These are phyloP conservation scores for Orthonychiurus folsomi DNA, from an alignment of 2,888 invertebrate species.

Conservation along the genomic window DNA sequence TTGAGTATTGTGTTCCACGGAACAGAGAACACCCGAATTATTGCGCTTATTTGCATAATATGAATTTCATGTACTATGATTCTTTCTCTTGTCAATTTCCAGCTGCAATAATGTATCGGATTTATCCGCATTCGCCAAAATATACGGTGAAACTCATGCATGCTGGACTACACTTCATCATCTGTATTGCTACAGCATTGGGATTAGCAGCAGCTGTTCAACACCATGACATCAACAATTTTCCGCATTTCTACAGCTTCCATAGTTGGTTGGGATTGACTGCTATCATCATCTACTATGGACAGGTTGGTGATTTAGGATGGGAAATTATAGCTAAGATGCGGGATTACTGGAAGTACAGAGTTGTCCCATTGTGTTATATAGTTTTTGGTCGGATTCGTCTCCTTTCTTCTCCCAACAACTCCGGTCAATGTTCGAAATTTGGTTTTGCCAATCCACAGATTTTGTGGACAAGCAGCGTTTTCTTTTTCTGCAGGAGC, in stretches of 20 bases:
- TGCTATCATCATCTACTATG: conserved; percentile 34
- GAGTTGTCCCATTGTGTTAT: conserved; percentile 10
- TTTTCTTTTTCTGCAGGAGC: conserved; percentile 30
- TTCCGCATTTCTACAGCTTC: conserved; percentile 31
- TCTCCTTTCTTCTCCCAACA: conserved; percentile 35
- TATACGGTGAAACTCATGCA: conserved; percentile 36
- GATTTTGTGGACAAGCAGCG: conserved; percentile 32
- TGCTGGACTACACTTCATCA: conserved; percentile 31
- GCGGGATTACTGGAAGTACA: neutral
- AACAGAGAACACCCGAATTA: too few relatives aligned
- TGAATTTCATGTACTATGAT: too few relatives aligned
- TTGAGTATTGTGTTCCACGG: too few relatives aligned
- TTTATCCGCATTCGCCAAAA: conserved; percentile 34
- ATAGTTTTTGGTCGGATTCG: conserved; percentile 35
- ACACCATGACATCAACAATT: conserved; percentile 23
- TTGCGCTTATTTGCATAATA: too few relatives aligned
- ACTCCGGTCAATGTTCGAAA: conserved; percentile 30
- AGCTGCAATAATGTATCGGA: conserved; percentile 35
- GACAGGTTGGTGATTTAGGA: conserved; percentile 27
- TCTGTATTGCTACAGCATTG: conserved; percentile 22
- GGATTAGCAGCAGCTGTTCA: conserved; percentile 21
- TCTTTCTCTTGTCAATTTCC: conserved; percentile 3
- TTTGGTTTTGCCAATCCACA: conserved; percentile 33
- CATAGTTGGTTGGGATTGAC: conserved; percentile 39
- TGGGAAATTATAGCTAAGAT: neutral